These are phyloP conservation scores for Molossus alvarezi DNA, from an alignment of 2,797 vertebrate genomes.

Conservation along the genomic window DNA sequence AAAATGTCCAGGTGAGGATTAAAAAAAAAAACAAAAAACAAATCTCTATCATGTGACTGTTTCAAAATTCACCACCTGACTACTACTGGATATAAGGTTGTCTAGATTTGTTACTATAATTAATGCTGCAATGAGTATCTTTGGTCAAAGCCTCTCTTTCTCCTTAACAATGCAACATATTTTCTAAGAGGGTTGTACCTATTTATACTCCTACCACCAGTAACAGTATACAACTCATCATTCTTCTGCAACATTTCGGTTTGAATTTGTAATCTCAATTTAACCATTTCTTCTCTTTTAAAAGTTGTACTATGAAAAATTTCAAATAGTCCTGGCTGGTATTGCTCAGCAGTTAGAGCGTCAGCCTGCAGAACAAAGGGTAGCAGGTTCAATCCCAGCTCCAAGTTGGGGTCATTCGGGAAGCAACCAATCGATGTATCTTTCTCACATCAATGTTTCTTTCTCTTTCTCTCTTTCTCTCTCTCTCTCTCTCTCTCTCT, in stretches of 20 bases:
- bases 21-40: no score
- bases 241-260: background rate
- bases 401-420: no score
- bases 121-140: background rate
- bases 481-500: no score
- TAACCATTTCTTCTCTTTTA: background rate
- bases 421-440: no score
- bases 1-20: no score
- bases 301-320: background rate
- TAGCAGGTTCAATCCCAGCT: no score
- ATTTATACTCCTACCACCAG: background rate
- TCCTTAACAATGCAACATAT: background rate
- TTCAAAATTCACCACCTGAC: background rate
- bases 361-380: no score
- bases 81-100: background rate
- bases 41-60: background rate
- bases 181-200: background rate
- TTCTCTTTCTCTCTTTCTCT: no score
- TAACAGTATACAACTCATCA: background rate
- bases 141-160: background rate
- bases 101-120: background rate
- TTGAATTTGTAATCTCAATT: background rate
- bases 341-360: no score
- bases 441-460: no score
- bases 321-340: background rate